Evolutionary conservation across 2,113 vertebrate species (phyloP).

Genomic region (Athene noctua): DNA sequence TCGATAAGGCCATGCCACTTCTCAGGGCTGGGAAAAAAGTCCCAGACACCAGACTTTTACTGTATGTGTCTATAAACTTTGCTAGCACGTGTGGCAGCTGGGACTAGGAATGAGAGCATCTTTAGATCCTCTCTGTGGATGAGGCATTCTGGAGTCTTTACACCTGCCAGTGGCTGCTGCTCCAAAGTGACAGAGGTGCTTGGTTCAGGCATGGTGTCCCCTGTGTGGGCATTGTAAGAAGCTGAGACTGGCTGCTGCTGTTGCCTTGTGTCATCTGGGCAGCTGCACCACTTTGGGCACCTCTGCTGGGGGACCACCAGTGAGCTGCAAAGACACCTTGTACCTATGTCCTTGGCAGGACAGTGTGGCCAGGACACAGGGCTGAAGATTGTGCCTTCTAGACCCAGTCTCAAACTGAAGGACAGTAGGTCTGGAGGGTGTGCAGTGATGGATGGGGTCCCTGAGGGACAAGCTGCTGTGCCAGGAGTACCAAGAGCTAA

Average conservation of each 20-base stretch:
- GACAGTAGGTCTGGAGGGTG: background rate
- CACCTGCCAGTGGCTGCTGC: background rate
- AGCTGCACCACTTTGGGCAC: background rate
- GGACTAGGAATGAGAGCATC: background rate
- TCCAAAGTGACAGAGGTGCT: background rate
- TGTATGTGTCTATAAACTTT: background rate
- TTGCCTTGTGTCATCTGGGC: background rate
- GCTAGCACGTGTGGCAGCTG: background rate
- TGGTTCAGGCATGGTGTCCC: background rate
- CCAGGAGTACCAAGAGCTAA: background rate
- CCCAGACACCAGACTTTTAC: background rate
- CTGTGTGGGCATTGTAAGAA: background rate
- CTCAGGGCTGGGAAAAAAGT: background rate
- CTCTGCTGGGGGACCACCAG: background rate
- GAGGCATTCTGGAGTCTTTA: background rate
- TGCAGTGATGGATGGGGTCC: background rate
- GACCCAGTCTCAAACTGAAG: background rate
- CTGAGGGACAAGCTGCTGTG: background rate
- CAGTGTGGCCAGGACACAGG: background rate
- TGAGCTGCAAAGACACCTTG: background rate
- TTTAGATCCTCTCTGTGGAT: background rate
- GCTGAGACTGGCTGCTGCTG: background rate
- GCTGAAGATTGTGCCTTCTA: background rate
- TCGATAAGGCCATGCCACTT: background rate
- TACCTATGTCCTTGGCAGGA: background rate